Base-by-base conservation (phyloP, 2,797 vertebrate species). In the Holocentrus rufus region DNA sequence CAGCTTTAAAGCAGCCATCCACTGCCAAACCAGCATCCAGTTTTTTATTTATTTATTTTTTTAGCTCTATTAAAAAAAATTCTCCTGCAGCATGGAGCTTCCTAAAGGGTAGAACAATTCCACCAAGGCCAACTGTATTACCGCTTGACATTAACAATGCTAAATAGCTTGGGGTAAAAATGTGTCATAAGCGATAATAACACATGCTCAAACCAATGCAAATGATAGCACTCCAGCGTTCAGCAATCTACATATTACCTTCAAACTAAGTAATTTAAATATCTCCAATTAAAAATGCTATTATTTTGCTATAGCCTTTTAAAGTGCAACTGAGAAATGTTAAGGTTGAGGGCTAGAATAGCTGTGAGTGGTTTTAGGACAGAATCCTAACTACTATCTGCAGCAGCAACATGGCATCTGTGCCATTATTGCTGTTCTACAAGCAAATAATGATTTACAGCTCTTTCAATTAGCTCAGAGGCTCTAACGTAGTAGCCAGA, bases 401-500 rank as follows among this genome's bases (percentile, higher is more conserved):
- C 20, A 23, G 61, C 52, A 49, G 17, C n/a, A 17, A 15, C 2
- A 44, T 31, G 62, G 65, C 1, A 9, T 58, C 30, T 69, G 17
- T 23, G 49, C 67, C 61, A 65, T 54, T 27, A 18, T 39, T 47
- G 72, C 58, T 55, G 61, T 72, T 79, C 67, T 69, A 54, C 46
- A 56, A 70, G 68, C 71, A 85, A 83, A 86, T 79, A 73, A 80
- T 82, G 78, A 89, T 87, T 89, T 78, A 85, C 77, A 79, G 76
- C 72, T 80, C 80, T 75, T 86, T 87, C 88, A 90, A 90, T 91
- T 89, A 89, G 84, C 78, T 82, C 56, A 5, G 30, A 84, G 77
- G 42, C 76, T 75, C 69, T 80, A 72, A 83, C 84, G 77, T 44
- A 77, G 80, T 65, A 77, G 62, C 84, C 30, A 18, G 69, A 80